These are phyloP conservation scores for Bradynema listronoti DNA, from an alignment of 1,140 invertebrate species.

Conservation along the genomic window DNA sequence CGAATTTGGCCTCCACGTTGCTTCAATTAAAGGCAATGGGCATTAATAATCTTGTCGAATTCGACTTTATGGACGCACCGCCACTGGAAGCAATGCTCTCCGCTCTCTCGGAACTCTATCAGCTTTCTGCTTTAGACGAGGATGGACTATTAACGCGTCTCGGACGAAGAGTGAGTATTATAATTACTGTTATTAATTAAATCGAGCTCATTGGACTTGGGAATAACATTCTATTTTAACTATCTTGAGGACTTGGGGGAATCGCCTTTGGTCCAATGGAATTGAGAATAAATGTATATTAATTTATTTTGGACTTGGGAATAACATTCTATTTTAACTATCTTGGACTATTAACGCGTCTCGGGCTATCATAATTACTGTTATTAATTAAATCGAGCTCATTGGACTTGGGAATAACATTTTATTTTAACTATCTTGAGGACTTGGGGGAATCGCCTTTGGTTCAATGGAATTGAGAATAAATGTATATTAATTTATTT, in stretches of 20 bases:
- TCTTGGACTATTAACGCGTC: slow-evolving; percentile 83
- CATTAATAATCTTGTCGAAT: slow-evolving; percentile 97
- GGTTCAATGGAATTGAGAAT: too few species aligned
- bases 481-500: too few species aligned
- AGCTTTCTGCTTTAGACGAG: slow-evolving; percentile 88
- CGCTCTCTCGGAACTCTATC: slow-evolving; percentile 92
- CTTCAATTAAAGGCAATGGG: slow-evolving; percentile 97
- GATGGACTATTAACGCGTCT: slow-evolving; percentile 87
- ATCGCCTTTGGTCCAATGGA: too few species aligned
- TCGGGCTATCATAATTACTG: slow-evolving; percentile 64
- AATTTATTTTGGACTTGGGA: slow-evolving; percentile 82
- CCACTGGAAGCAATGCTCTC: slow-evolving; percentile 90
- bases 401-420: too few species aligned
- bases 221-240: too few species aligned
- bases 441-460: too few species aligned
- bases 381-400: background rate
- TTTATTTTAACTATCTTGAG: too few species aligned
- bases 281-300: too few species aligned
- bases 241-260: too few species aligned
- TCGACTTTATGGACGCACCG: slow-evolving; percentile 99
- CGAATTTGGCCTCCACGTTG: slow-evolving; percentile 89
- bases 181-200: background rate
- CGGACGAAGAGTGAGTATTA: slow-evolving; percentile 70
- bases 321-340: too few species aligned
- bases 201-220: too few species aligned